A percentile compares a stretch with the other conserved stretches of the same genome.
Evolutionary conservation across 2,888 invertebrate genomes (phyloP).

Genomic region (Thysanoteuthis rhombus): DNA sequence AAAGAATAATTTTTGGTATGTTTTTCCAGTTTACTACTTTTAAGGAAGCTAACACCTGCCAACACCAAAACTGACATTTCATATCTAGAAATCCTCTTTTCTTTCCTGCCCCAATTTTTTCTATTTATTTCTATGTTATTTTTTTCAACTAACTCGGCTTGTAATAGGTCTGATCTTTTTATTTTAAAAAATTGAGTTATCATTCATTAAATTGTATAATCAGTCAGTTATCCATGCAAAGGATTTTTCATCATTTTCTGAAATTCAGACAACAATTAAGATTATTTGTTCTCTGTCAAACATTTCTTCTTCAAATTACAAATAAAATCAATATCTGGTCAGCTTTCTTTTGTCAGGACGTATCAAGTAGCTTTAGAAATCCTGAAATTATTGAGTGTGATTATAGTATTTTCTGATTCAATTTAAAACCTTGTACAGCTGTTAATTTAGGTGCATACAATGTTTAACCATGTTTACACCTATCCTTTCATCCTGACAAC

Average conservation of each 20-base stretch:
- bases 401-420: not conserved
- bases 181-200: not conserved
- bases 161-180: not conserved
- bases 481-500: not conserved
- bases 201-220: not conserved
- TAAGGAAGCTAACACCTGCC: not conserved
- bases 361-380: not conserved
- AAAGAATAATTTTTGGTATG: not conserved
- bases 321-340: not conserved
- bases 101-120: not conserved
- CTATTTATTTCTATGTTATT: not conserved
- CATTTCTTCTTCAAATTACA: too few species aligned
- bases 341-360: not conserved
- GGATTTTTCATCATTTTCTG: too few species aligned
- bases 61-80: not conserved
- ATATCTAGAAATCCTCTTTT: not conserved
- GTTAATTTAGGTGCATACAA: too few species aligned
- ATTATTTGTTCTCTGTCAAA: too few species aligned
- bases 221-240: not conserved
- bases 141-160: not conserved
- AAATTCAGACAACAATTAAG: too few species aligned
- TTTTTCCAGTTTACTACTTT: not conserved
- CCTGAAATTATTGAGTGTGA: not conserved
- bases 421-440: not conserved
- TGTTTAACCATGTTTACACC: not conserved